These are phyloP conservation scores for Kryptolebias marmoratus DNA, from an alignment of 2,113 vertebrate genomes.

Conservation along the genomic window DNA sequence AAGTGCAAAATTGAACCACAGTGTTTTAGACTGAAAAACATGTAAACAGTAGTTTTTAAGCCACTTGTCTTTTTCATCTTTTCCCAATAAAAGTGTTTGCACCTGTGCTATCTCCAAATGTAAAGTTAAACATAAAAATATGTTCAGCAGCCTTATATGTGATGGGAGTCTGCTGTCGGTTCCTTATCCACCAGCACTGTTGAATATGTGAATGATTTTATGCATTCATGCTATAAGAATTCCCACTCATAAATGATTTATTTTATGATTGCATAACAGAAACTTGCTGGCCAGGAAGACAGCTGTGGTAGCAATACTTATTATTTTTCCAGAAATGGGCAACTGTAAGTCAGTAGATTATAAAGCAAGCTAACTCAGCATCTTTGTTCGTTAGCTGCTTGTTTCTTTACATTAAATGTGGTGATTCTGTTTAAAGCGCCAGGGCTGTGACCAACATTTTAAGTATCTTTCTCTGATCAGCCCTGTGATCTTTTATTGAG, in stretches of 20 bases:
- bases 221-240: neutral
- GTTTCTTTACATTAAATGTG: neutral
- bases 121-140: neutral
- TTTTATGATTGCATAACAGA: neutral
- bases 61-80: conserved; percentile 10
- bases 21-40: conserved; percentile 25
- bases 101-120: neutral
- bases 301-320: neutral
- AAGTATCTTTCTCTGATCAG: neutral
- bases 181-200: neutral
- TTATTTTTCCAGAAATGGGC: neutral
- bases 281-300: neutral
- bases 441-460: neutral
- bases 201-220: neutral
- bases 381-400: neutral
- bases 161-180: neutral
- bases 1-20: conserved; percentile 59
- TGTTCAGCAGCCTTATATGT: neutral
- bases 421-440: neutral
- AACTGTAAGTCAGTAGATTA: neutral
- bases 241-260: neutral
- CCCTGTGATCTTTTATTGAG: neutral
- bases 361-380: neutral
- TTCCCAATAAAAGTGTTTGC: neutral
- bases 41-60: conserved; percentile 12